Percentiles rank a stretch among this genome's conserved stretches.
Evolutionary conservation across 2,113 vertebrate species (phyloP).

Genomic region (Oreochromis niloticus): DNA sequence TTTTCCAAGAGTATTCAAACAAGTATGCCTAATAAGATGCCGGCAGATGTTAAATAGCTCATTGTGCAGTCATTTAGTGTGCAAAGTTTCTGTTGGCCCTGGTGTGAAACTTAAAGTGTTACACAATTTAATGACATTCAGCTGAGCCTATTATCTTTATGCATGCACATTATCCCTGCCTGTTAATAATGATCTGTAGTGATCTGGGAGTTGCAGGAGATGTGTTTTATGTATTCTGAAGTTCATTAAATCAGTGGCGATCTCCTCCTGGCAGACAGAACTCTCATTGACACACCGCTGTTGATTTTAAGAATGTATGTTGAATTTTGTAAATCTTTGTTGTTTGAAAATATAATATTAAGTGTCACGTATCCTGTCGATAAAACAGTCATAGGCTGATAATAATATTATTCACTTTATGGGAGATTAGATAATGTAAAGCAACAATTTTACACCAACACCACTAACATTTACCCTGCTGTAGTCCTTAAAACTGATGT

Average conservation of each 20-base stretch:
- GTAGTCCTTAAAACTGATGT: not conserved
- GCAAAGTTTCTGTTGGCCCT: not conserved
- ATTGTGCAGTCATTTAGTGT: not conserved
- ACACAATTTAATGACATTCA: conserved; percentile 22
- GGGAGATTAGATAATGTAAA: not conserved
- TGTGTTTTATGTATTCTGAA: conserved; percentile 18
- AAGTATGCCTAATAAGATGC: not conserved
- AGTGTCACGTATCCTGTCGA: not conserved
- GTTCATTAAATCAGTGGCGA: not conserved
- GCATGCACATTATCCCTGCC: conserved; percentile 28
- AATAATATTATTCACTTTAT: not conserved
- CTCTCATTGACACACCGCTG: not conserved
- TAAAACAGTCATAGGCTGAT: not conserved
- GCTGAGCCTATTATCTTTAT: conserved; percentile 44
- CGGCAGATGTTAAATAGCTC: not conserved
- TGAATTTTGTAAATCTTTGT: not conserved
- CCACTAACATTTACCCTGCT: not conserved
- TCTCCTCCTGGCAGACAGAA: not conserved
- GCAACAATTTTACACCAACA: not conserved
- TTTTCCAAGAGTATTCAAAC: not conserved
- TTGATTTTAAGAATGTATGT: not conserved
- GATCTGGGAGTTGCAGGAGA: conserved; percentile 3
- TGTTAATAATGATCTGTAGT: conserved; percentile 29
- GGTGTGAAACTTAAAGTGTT: not conserved
- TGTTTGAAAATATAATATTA: not conserved